Base-by-base conservation (phyloP, 2,113 vertebrate species). In the Phrynosoma blainvillii region DNA sequence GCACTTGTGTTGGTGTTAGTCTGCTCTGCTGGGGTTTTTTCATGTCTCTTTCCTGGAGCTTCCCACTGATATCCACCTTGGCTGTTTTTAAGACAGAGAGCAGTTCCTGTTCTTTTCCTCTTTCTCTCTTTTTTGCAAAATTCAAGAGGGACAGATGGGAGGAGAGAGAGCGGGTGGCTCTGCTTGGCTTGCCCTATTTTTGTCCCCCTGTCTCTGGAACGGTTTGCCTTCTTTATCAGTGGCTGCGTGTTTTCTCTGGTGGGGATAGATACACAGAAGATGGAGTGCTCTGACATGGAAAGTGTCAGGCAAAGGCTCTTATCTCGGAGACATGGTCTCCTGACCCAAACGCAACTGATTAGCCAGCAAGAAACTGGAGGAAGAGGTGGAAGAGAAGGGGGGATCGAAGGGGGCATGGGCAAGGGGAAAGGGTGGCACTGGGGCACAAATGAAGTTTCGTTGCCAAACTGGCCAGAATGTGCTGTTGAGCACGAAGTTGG, bases 241-340 rank as follows among this genome's bases (percentile, higher is more conserved):
- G 93, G 95, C 96, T 96, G 97, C 97, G 97, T 97, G 97, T 98
- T 98, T 98, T 97, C 98, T 98, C 98, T 99, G 98, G 96, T 98
- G 98, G 97, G 97, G 97, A 98, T 97, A 98, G 98, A 98, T 98
- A 98, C 97, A 97, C 97, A 97, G 97, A 98, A 98, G 98, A 98
- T 98, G 98, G 98, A 98, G 98, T 98, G 97, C 97, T 98, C 97
- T 98, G 98, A 98, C 98, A 98, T 98, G 97, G 98, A 97, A 98
- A 98, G 98, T 98, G 98, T 98, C 98, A 98, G 98, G 97, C 97
- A 96, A 97, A 97, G 95, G 97, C 93, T 95, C 97, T 98, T 98
- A 98, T 98, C 98, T 95, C 92, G 4, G 87, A 95, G 91, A 96
- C 97, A 96, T 98, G 94, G 98, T 97, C 97, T 97, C 96, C 97